Evolutionary conservation across 2,888 invertebrate species (phyloP).

Genomic region (Megamerina dolium): DNA sequence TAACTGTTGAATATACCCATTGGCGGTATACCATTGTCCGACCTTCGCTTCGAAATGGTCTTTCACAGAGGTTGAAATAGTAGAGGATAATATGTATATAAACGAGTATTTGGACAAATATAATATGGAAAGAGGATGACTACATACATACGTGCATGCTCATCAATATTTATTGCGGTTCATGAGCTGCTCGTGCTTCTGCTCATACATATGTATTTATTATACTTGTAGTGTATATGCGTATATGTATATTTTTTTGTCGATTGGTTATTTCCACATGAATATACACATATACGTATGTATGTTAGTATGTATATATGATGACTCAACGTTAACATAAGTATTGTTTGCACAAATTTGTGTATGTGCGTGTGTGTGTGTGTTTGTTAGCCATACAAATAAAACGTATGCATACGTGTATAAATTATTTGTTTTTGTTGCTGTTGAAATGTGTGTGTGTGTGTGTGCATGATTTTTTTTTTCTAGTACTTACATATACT

Average conservation of each 20-base stretch:
- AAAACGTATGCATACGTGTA: background rate
- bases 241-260: slow-evolving; percentile 16
- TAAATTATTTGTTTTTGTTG: too few relatives aligned
- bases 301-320: background rate
- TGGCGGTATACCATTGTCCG: too few relatives aligned
- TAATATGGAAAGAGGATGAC: too few relatives aligned
- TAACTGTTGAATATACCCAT: slow-evolving; percentile 29
- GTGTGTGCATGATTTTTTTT: too few relatives aligned
- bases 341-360: background rate
- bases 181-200: too few relatives aligned
- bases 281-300: background rate
- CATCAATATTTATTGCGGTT: slow-evolving; percentile 40
- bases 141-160: slow-evolving; percentile 35
- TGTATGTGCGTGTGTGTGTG: background rate
- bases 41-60: too few relatives aligned
- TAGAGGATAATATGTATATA: too few relatives aligned
- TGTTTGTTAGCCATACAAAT: slow-evolving; percentile 3
- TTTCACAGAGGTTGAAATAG: too few relatives aligned
- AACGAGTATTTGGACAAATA: too few relatives aligned
- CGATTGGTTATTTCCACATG: background rate
- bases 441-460: too few relatives aligned
- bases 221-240: slow-evolving; percentile 24
- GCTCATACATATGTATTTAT: slow-evolving; percentile 20
- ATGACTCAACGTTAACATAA: background rate
- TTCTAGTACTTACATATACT: too few relatives aligned